Percentiles rank a stretch among this genome's conserved stretches.
phyloP scores from a whole-genome alignment of 2,797 vertebrate species.

The Catamblyrhynchus diadema region DNA sequence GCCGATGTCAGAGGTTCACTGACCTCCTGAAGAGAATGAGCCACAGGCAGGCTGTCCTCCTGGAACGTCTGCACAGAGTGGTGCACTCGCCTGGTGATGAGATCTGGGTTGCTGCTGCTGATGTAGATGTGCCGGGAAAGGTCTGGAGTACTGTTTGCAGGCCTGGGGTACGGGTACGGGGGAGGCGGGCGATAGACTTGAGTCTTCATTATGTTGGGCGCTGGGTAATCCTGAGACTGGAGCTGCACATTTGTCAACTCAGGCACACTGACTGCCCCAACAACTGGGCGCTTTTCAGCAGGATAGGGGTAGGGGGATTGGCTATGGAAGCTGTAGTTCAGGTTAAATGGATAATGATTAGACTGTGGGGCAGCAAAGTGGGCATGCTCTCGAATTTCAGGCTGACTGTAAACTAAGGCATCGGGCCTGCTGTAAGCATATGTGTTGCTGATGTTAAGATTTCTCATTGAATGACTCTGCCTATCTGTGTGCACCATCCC shows the following conservation, averaged over 20 bases:
- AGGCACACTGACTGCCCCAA: conserved; percentile 94
- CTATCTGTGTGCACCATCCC: conserved; percentile 83
- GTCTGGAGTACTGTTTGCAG: conserved; percentile 96
- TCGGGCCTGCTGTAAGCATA: conserved; percentile 94
- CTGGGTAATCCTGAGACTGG: conserved; percentile 92
- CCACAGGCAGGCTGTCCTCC: conserved; percentile 95
- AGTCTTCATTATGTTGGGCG: conserved; percentile 92
- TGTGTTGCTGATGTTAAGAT: conserved; percentile 91
- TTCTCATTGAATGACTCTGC: conserved; percentile 95
- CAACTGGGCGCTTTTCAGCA: conserved; percentile 87
- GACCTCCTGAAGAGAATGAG: conserved; percentile 96
- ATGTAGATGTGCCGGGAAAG: conserved; percentile 91
- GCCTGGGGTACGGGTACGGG: conserved; percentile 90
- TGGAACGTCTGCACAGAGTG: conserved; percentile 99
- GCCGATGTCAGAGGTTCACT: conserved; percentile 87
- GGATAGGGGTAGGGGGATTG: conserved; percentile 89
- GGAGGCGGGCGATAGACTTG: conserved; percentile 95
- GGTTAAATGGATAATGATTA: conserved; percentile 86
- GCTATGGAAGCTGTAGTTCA: conserved; percentile 94
- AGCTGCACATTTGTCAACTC: conserved; percentile 96
- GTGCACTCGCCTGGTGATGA: conserved; percentile 92
- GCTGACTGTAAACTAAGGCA: conserved; percentile 96
- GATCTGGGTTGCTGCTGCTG: conserved; percentile 95
- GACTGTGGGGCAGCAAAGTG: conserved; percentile 73
- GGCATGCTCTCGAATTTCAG: conserved; percentile 92